A percentile compares a stretch with the other conserved stretches of the same genome.
These are phyloP conservation scores for Toxotes jaculatrix DNA, from an alignment of 2,113 vertebrate species.

Conservation along the genomic window DNA sequence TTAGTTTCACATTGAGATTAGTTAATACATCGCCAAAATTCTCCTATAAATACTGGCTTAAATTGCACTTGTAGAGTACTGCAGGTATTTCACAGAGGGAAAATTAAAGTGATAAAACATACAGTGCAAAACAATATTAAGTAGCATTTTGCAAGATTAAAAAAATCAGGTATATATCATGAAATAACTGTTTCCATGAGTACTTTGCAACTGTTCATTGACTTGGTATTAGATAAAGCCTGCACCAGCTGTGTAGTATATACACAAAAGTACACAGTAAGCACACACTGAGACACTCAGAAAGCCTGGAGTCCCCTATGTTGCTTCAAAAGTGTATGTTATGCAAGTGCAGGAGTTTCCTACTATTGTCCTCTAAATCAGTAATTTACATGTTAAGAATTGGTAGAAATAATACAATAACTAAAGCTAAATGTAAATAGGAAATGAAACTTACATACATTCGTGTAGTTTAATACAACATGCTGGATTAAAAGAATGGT, in stretches of 20 bases:
- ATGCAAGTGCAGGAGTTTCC: background rate
- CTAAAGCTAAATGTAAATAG: background rate
- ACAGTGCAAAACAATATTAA: background rate
- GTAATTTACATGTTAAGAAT: background rate
- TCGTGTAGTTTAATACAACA: background rate
- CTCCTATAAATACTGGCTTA: background rate
- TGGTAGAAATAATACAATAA: slow-evolving; percentile 2
- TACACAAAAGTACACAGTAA: background rate
- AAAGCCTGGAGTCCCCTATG: background rate
- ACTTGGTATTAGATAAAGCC: background rate
- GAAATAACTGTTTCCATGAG: background rate
- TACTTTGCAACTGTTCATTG: background rate
- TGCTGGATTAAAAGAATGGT: background rate
- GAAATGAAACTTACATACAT: background rate
- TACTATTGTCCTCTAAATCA: background rate
- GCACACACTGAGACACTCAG: background rate
- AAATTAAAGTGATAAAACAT: background rate
- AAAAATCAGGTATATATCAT: background rate
- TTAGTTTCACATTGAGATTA: background rate
- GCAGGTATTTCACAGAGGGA: background rate
- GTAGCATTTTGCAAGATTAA: background rate
- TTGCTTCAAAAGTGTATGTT: background rate
- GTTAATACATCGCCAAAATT: background rate
- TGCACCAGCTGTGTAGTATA: background rate
- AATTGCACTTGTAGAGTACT: background rate